phyloP scores from a whole-genome alignment of 2,888 invertebrate genomes.

The Cremastinae sp. region DNA sequence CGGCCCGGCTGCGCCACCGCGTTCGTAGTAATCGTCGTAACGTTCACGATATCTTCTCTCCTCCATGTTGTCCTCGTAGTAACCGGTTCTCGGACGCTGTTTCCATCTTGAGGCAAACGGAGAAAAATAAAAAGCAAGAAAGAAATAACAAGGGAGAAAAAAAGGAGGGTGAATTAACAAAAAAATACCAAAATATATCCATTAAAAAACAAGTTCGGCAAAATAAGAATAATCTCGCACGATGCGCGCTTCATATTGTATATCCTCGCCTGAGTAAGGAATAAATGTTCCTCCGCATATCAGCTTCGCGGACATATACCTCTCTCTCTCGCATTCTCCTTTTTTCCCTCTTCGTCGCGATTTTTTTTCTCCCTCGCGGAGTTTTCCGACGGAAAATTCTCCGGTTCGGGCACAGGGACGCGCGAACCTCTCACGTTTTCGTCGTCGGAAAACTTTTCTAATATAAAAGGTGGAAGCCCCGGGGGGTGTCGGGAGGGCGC shows the following conservation, averaged over 20 bases:
- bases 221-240: too few species aligned
- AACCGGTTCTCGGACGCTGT: conserved; percentile 69
- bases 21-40: conserved; percentile 68
- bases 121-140: conserved; percentile 15
- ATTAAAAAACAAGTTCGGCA: conserved; percentile 33
- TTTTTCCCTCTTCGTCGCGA: too few species aligned
- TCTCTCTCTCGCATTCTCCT: neutral
- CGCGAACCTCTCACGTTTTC: conserved; percentile 32
- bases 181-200: conserved; percentile 29
- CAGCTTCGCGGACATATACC: conserved; percentile 1
- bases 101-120: conserved; percentile 64
- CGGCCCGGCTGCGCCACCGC: conserved; percentile 47
- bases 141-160: neutral
- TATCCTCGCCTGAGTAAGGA: too few species aligned
- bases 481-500: neutral
- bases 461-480: conserved; percentile 49
- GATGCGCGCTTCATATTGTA: too few species aligned
- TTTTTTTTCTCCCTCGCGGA: conserved; percentile 2
- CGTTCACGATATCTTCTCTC: conserved; percentile 70
- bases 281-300: conserved; percentile 11
- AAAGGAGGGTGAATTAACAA: neutral
- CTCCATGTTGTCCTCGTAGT: conserved; percentile 70
- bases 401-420: neutral
- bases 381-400: conserved; percentile 41
- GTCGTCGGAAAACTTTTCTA: conserved; percentile 57